Evolutionary conservation across 2,113 vertebrate species (phyloP).

Genomic region (Limanda limanda): DNA sequence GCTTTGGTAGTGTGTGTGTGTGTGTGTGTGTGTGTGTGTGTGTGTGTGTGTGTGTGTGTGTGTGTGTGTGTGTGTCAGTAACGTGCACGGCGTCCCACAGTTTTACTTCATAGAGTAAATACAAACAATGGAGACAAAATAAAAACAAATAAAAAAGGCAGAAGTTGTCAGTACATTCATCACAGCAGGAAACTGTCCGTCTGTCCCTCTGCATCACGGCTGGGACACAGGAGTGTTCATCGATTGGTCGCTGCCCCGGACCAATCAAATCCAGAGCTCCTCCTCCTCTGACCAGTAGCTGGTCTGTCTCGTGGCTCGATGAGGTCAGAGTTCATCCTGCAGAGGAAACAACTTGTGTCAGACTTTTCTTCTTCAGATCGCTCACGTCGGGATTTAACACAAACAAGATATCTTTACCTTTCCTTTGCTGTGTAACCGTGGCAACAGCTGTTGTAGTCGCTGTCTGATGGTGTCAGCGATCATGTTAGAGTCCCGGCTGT

Average conservation of each 20-base stretch:
- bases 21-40: neutral
- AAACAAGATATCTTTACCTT: conserved; percentile 81
- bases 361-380: neutral
- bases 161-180: conserved; percentile 33
- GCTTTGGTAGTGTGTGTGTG: neutral
- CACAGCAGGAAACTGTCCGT: conserved; percentile 26
- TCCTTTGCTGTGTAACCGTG: conserved; percentile 74
- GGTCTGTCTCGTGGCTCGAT: neutral
- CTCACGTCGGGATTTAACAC: neutral
- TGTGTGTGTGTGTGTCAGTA: conserved; percentile 20
- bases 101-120: conserved; percentile 80
- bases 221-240: conserved; percentile 32
- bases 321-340: conserved; percentile 73
- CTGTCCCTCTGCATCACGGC: neutral
- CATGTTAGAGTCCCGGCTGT: conserved; percentile 87
- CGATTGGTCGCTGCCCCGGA: neutral
- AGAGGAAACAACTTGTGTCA: neutral
- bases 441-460: conserved; percentile 84
- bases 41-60: too few relatives aligned
- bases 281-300: conserved; percentile 10
- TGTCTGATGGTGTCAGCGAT: conserved; percentile 87
- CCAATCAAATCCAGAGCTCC: conserved; percentile 32
- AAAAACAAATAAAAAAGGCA: conserved; percentile 43
- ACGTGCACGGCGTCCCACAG: conserved; percentile 51
- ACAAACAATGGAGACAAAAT: conserved; percentile 64